Evolutionary conservation across 2,888 invertebrate genomes (phyloP).

Genomic region (Loripinus fragilis): DNA sequence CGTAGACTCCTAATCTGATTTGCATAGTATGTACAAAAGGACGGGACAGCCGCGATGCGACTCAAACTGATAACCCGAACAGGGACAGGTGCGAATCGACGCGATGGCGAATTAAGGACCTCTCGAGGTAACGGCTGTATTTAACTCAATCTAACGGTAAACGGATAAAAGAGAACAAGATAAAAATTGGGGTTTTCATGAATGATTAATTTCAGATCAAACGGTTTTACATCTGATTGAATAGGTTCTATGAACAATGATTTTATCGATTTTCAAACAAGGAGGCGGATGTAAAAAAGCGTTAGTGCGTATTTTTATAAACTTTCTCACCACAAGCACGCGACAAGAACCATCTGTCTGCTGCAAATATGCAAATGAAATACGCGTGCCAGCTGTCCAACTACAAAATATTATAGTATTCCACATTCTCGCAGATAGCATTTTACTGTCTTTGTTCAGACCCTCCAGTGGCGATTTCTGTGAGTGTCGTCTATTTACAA

Average conservation of each 20-base stretch:
- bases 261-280: neutral
- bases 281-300: neutral
- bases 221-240: neutral
- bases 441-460: too few relatives aligned
- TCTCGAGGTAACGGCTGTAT: neutral
- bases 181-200: slow-evolving; percentile 1
- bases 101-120: neutral
- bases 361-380: slow-evolving; percentile 4
- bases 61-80: too few relatives aligned
- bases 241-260: slow-evolving; percentile 6
- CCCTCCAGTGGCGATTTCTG: too few relatives aligned
- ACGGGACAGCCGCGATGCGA: too few relatives aligned
- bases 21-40: too few relatives aligned
- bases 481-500: too few relatives aligned
- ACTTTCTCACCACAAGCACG: neutral
- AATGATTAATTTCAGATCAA: slow-evolving; percentile 14
- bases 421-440: too few relatives aligned
- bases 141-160: neutral
- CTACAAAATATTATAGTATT: neutral
- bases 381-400: slow-evolving; percentile 2
- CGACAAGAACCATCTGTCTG: neutral
- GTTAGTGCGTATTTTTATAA: neutral
- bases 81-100: neutral
- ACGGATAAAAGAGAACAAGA: neutral
- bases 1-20: too few relatives aligned